phyloP scores from a whole-genome alignment of 2,113 vertebrate genomes.

The Myotis davidii region DNA sequence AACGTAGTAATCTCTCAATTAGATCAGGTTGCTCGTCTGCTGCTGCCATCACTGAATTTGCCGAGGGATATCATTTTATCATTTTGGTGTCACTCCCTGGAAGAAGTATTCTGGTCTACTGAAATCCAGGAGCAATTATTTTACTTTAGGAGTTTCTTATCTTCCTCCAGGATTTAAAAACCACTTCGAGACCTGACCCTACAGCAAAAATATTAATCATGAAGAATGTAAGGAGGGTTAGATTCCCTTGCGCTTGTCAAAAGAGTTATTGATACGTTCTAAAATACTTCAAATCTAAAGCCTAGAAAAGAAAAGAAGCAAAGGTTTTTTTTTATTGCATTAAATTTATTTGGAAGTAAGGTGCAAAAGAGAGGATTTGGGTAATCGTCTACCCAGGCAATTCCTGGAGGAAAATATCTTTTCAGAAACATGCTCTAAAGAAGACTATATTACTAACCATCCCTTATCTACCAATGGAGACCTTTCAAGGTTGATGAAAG shows the following conservation, averaged over 20 bases:
- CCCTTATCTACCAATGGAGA: not conserved
- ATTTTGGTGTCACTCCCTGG: not conserved
- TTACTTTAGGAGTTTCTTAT: not conserved
- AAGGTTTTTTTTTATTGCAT: not conserved
- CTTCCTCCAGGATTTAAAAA: slow-evolving; percentile 2
- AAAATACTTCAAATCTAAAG: not conserved
- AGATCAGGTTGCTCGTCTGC: not conserved
- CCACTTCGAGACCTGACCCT: not conserved
- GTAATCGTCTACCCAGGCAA: not conserved
- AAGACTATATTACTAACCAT: not conserved
- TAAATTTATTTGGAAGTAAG: not conserved
- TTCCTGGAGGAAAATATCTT: not conserved
- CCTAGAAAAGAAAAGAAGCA: not conserved
- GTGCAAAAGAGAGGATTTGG: not conserved
- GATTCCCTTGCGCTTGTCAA: not conserved
- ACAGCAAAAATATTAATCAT: not conserved
- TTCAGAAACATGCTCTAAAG: not conserved
- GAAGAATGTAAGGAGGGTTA: not conserved
- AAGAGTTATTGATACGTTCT: not conserved
- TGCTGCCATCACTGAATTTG: not conserved
- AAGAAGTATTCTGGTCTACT: not conserved
- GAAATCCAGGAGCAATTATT: not conserved
- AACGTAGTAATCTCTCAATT: not conserved
- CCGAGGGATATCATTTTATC: not conserved
- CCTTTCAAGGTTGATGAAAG: not conserved